Percentiles rank a stretch among this genome's conserved stretches.
These are phyloP conservation scores for Paramormyrops hopkinsi DNA, from an alignment of 2,797 vertebrate species.

Conservation along the genomic window DNA sequence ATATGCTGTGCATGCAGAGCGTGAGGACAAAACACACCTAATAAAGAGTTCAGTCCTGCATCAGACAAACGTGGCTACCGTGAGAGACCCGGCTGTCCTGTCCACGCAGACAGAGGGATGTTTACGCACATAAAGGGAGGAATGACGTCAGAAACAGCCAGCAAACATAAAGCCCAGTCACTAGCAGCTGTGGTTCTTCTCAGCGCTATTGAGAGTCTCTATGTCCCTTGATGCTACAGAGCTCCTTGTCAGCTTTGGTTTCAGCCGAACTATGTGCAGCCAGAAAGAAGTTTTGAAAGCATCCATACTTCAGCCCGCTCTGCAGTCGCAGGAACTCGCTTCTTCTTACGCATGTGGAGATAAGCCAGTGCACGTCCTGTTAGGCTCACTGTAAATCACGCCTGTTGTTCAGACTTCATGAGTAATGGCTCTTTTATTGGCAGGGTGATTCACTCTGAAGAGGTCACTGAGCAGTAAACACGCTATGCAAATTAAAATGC, in stretches of 20 bases:
- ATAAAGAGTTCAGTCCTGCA: not conserved
- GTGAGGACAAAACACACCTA: not conserved
- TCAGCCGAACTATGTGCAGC: not conserved
- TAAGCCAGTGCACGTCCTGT: not conserved
- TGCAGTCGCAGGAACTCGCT: not conserved
- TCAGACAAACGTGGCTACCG: not conserved
- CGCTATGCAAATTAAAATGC: not conserved
- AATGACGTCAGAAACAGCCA: not conserved
- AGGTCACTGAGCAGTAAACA: slow-evolving; percentile 7
- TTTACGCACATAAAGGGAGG: not conserved
- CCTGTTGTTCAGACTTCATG: not conserved
- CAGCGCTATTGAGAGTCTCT: not conserved
- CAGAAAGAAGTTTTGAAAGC: not conserved
- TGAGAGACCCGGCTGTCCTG: not conserved
- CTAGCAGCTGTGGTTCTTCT: not conserved
- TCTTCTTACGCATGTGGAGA: not conserved
- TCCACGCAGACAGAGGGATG: not conserved
- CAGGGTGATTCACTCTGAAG: not conserved
- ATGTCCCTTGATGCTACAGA: not conserved
- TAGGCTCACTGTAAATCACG: not conserved
- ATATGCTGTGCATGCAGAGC: not conserved
- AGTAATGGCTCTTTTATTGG: not conserved
- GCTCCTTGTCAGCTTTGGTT: not conserved
- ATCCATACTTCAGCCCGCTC: not conserved
- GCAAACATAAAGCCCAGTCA: not conserved